Conservation (phyloP, 2,797 vertebrate species). For the Ctenosaura bakeri region DNA sequence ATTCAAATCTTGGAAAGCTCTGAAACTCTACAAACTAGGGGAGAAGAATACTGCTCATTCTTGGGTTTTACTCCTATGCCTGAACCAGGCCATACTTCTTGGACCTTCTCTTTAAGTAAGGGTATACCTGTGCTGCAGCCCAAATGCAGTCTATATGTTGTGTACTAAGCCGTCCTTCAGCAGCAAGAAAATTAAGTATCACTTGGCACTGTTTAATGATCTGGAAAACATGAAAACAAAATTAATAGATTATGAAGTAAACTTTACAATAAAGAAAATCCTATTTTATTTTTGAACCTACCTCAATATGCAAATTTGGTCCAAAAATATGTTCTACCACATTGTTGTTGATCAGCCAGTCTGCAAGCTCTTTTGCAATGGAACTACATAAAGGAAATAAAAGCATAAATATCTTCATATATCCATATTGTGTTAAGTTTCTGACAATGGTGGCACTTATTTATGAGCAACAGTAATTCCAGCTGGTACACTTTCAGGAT, state of each 20-base stretch:
- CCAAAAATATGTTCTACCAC: constrained; percentile 98
- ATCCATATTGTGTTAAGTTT: not conserved
- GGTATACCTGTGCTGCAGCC: constrained; percentile 94
- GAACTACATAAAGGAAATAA: constrained; percentile 81
- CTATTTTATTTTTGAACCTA: constrained; percentile 74
- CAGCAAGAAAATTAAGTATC: constrained; percentile 98
- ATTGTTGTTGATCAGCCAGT: constrained; percentile 95
- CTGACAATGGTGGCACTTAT: not conserved
- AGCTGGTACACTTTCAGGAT: not conserved
- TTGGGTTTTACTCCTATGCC: not conserved
- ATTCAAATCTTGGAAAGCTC: no score
- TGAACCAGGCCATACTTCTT: not conserved
- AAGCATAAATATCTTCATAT: not conserved
- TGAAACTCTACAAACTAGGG: no score
- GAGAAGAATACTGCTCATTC: not conserved
- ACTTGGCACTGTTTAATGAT: constrained; percentile 99
- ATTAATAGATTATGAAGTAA: constrained; percentile 56
- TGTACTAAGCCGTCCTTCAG: constrained; percentile 96
- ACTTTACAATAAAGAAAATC: not conserved
- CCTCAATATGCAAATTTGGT: constrained; percentile 98
- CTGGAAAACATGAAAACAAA: constrained; percentile 77
- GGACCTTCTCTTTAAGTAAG: not conserved
- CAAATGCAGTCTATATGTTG: constrained; percentile 99
- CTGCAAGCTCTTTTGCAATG: constrained; percentile 95
- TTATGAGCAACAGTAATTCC: not conserved